Evolutionary conservation across 2,888 invertebrate genomes (phyloP).

Genomic region (Idaea straminata): DNA sequence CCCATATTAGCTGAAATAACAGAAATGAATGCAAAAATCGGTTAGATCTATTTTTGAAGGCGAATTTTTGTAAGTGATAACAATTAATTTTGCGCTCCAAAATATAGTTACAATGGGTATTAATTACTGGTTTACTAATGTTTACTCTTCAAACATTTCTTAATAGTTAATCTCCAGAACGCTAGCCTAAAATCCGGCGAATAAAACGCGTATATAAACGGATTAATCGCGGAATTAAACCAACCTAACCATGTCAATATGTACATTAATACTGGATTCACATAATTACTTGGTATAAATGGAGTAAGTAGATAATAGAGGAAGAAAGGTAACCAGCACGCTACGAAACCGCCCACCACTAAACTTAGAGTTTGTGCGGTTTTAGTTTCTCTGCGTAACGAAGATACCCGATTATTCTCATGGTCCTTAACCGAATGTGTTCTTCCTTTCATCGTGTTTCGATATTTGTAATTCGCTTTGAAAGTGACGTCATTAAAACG

Average conservation of each 20-base stretch:
- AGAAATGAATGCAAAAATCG: too few relatives aligned
- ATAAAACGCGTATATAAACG: constrained; percentile 94
- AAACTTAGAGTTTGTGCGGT: constrained; percentile 93
- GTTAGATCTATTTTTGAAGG: too few relatives aligned
- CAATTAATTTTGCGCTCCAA: background rate
- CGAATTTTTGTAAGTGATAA: too few relatives aligned
- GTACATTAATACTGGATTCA: constrained; percentile 83
- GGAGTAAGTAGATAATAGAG: constrained; percentile 90
- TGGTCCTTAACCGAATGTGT: constrained; percentile 79
- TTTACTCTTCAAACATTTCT: constrained; percentile 80
- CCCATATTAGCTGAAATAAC: too few relatives aligned
- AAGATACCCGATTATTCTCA: constrained; percentile 83
- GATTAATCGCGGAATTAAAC: constrained; percentile 94
- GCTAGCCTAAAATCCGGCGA: constrained; percentile 92
- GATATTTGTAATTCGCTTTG: constrained; percentile 69
- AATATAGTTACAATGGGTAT: background rate
- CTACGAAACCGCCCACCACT: constrained; percentile 92
- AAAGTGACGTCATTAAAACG: constrained; percentile 65
- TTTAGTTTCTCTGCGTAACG: constrained; percentile 89
- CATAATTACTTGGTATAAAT: constrained; percentile 83
- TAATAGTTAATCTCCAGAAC: constrained; percentile 90
- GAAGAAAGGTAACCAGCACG: constrained; percentile 94
- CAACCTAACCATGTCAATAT: constrained; percentile 93
- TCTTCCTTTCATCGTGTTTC: constrained; percentile 59
- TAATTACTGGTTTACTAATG: constrained; percentile 26